A percentile compares a stretch with the other conserved stretches of the same genome.
These are phyloP conservation scores for Thripadectes ignobilis DNA, from an alignment of 2,797 vertebrate species.

Conservation along the genomic window DNA sequence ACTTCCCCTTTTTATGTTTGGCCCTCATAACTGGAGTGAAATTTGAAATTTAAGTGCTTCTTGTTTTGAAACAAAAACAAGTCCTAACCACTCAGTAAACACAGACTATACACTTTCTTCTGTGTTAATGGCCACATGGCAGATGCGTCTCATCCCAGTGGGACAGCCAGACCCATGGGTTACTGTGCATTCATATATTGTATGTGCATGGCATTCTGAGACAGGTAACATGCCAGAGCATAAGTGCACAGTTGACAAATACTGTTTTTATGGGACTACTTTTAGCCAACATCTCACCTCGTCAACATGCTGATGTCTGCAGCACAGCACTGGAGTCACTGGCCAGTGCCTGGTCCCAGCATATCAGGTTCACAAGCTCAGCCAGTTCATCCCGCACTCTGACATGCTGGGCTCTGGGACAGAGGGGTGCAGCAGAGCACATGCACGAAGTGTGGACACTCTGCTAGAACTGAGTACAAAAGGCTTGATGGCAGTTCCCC, in stretches of 20 bases:
- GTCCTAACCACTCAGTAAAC: background rate
- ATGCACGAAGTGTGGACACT: background rate
- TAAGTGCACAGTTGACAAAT: background rate
- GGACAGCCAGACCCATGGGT: background rate
- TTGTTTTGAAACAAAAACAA: background rate
- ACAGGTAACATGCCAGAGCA: background rate
- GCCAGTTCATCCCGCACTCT: background rate
- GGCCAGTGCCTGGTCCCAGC: rapidly evolving
- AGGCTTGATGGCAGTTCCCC: background rate
- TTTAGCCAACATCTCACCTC: background rate
- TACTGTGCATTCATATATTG: background rate
- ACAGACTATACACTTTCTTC: background rate
- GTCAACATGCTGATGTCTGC: rapidly evolving
- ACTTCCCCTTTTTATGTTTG: background rate
- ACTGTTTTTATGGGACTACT: background rate
- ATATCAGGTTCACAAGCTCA: background rate
- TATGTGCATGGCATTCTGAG: background rate
- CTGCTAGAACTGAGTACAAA: background rate
- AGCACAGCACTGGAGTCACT: background rate
- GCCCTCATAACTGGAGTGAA: background rate
- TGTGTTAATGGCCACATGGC: background rate
- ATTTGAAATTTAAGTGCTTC: background rate
- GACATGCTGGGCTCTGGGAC: rapidly evolving
- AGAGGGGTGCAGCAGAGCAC: too few relatives aligned
- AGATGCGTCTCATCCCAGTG: background rate